Conservation (phyloP, 53 echinoderm and acorn worm species). For the Actinopyga echinites region DNA sequence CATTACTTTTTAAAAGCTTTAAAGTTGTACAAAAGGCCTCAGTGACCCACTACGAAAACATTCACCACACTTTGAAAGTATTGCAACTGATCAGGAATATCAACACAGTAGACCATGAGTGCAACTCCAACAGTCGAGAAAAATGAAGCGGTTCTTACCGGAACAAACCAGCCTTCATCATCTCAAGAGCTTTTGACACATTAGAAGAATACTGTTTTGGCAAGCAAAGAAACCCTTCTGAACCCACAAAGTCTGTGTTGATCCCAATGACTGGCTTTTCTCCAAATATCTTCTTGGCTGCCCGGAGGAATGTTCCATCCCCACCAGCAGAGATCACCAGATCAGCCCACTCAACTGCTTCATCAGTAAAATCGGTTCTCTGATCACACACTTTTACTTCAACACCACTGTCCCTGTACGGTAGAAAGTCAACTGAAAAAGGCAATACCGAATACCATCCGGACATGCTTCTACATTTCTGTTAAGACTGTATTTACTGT, state of each 20-base stretch:
- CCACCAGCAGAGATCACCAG: conserved; percentile 84
- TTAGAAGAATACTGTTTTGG: conserved; percentile 65
- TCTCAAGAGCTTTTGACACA: conserved; percentile 66
- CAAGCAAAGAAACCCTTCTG: conserved; percentile 85
- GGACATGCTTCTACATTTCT: no score
- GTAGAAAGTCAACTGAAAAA: neutral
- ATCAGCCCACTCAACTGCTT: conserved; percentile 74
- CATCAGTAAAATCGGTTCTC: conserved; percentile 33
- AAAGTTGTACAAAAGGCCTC: no score
- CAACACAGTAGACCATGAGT: neutral
- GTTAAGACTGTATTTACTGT: no score
- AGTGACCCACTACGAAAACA: neutral
- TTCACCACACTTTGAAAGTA: neutral
- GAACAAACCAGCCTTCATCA: conserved; percentile 71
- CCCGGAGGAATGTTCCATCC: conserved; percentile 90
- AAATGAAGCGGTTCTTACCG: conserved; percentile 46
- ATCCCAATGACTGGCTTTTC: conserved; percentile 86
- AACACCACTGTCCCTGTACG: neutral
- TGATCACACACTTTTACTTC: neutral
- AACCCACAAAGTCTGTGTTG: conserved; percentile 85
- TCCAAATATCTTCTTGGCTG: conserved; percentile 81
- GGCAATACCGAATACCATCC: no score
- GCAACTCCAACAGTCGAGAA: neutral
- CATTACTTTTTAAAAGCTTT: no score
- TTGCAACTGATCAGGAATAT: neutral